These are phyloP conservation scores for Cheilosia urbana DNA, from an alignment of 2,888 invertebrate species.

Conservation along the genomic window DNA sequence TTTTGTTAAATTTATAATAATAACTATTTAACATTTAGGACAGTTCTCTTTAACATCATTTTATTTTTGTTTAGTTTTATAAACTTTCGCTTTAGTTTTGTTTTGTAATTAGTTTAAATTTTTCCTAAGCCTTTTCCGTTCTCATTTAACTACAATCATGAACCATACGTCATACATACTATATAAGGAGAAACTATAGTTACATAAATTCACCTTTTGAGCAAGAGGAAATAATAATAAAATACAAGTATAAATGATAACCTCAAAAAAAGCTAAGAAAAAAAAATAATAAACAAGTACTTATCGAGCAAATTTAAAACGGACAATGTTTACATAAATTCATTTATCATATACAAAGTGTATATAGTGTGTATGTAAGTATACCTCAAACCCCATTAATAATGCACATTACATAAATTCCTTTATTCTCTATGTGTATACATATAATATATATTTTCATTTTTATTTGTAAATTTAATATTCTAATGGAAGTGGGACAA, in stretches of 20 bases:
- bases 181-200: slow-evolving; percentile 12
- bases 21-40: slow-evolving; percentile 73
- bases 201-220: slow-evolving; percentile 74
- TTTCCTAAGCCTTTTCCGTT: slow-evolving; percentile 77
- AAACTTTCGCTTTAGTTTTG: slow-evolving; percentile 27
- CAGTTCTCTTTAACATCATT: slow-evolving; percentile 65
- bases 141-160: slow-evolving; percentile 70
- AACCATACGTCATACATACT: slow-evolving; percentile 12
- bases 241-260: slow-evolving; percentile 4
- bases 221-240: slow-evolving; percentile 34
- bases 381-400: slow-evolving; percentile 69
- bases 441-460: slow-evolving; percentile 56
- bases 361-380: slow-evolving; percentile 57
- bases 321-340: slow-evolving; percentile 40
- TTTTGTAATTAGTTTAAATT: slow-evolving; percentile 68
- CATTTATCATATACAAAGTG: slow-evolving; percentile 46
- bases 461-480: slow-evolving; percentile 67
- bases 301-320: slow-evolving; percentile 12
- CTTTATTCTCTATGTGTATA: slow-evolving; percentile 67
- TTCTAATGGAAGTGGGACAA: slow-evolving; percentile 73
- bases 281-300: not conserved
- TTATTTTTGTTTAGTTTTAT: slow-evolving; percentile 30
- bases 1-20: slow-evolving; percentile 55
- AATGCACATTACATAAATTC: slow-evolving; percentile 69
- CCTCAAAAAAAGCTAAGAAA: not conserved